A percentile compares a stretch with the other conserved stretches of the same genome.
Evolutionary conservation across 1,140 invertebrate genomes (phyloP).

Genomic region (Achatina immaculata): DNA sequence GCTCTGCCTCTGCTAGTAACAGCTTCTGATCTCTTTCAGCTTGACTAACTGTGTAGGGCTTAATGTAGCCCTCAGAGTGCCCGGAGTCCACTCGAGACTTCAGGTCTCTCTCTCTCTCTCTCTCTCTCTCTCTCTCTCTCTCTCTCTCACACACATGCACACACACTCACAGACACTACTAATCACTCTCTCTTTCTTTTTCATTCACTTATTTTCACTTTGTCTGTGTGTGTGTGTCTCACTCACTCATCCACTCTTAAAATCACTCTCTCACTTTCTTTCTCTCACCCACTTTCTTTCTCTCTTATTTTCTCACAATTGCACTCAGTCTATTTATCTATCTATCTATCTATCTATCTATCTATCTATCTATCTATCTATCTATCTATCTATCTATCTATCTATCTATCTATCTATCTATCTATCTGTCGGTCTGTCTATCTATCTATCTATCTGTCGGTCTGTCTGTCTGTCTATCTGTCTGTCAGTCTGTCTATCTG

Average conservation of each 20-base stretch:
- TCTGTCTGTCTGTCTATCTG: too few relatives aligned
- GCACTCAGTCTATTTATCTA: neutral
- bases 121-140: too few relatives aligned
- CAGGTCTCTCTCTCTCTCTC: too few relatives aligned
- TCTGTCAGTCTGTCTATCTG: too few relatives aligned
- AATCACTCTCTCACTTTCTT: neutral
- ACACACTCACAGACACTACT: neutral
- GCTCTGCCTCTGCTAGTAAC: too few relatives aligned
- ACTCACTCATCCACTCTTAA: conserved; percentile 1
- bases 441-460: neutral
- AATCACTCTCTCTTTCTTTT: conserved; percentile 39
- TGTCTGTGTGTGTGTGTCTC: conserved; percentile 34
- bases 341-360: neutral
- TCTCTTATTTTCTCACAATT: neutral
- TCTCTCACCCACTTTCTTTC: conserved; percentile 7
- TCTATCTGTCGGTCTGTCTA: conserved; percentile 20
- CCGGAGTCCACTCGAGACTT: too few relatives aligned
- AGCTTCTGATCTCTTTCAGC: too few relatives aligned
- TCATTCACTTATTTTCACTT: conserved; percentile 29
- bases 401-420: neutral
- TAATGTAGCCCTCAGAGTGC: too few relatives aligned
- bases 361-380: neutral
- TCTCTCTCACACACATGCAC: neutral
- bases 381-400: neutral
- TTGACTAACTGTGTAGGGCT: too few relatives aligned